Percentiles rank a stretch among this genome's conserved stretches.
Conservation (phyloP, 1,140 invertebrate genomes). For the Pentalonia nigronervosa region DNA sequence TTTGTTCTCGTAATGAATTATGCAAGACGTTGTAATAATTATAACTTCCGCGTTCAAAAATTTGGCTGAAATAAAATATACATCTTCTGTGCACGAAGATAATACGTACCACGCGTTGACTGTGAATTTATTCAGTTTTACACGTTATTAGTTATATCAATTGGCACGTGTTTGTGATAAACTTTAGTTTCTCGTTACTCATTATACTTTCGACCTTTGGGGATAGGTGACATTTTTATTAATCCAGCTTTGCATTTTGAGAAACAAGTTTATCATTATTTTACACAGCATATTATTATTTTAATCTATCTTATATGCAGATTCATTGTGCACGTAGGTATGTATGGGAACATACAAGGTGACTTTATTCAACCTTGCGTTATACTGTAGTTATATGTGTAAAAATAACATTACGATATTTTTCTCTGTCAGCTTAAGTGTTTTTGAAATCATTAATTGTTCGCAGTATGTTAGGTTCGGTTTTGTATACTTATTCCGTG, state of each 20-base stretch:
- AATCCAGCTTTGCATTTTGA: background rate
- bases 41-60: background rate
- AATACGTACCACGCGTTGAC: background rate
- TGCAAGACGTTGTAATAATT: background rate
- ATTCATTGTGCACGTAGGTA: background rate
- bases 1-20: background rate
- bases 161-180: background rate
- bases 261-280: background rate
- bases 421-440: background rate
- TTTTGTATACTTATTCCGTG: background rate
- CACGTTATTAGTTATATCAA: background rate
- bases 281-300: background rate
- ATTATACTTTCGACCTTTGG: background rate
- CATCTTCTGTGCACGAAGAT: background rate
- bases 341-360: background rate
- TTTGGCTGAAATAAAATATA: background rate
- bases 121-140: background rate
- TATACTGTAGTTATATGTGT: background rate
- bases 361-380: background rate
- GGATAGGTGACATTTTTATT: background rate
- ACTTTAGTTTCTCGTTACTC: conserved; percentile 9
- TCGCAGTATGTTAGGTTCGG: background rate
- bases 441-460: background rate
- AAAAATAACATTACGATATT: background rate
- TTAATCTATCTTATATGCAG: background rate